These are phyloP conservation scores for Rhysida immarginata DNA, from an alignment of 1,140 invertebrate species.

Conservation along the genomic window DNA sequence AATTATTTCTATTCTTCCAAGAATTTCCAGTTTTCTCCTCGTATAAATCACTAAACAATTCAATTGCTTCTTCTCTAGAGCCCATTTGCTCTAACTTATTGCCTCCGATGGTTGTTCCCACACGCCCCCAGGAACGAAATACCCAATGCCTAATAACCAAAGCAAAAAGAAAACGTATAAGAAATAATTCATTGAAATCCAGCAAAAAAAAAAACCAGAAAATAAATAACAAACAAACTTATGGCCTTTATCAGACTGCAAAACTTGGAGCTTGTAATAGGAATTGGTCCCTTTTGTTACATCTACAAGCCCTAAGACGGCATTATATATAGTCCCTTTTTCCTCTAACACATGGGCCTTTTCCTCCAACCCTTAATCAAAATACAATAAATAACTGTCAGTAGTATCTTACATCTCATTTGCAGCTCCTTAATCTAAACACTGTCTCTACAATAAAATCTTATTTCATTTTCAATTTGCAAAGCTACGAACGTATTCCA, in stretches of 20 bases:
- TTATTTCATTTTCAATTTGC: too few species aligned
- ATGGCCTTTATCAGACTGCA: conserved; percentile 53
- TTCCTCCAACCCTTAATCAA: conserved; percentile 40
- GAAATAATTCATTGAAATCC: too few species aligned
- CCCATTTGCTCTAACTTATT: conserved; percentile 50
- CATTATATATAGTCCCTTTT: conserved; percentile 44
- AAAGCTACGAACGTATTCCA: too few species aligned
- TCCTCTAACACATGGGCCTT: conserved; percentile 52
- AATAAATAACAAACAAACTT: too few species aligned
- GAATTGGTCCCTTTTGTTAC: conserved; percentile 76
- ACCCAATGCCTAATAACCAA: conserved; percentile 49
- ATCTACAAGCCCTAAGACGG: conserved; percentile 68
- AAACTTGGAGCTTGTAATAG: conserved; percentile 85
- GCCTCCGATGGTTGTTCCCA: conserved; percentile 80
- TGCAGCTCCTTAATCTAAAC: too few species aligned
- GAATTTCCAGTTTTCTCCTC: conserved; percentile 70
- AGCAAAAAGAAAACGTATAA: too few species aligned
- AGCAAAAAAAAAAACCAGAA: too few species aligned
- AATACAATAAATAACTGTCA: conserved; percentile 1
- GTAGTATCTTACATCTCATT: too few species aligned
- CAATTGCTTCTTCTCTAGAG: conserved; percentile 41
- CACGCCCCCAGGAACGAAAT: conserved; percentile 85
- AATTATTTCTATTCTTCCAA: conserved; percentile 50
- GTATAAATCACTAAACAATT: conserved; percentile 51
- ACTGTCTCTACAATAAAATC: too few species aligned